phyloP scores from a whole-genome alignment of 2,888 invertebrate species.

The Drosophila anomelani region DNA sequence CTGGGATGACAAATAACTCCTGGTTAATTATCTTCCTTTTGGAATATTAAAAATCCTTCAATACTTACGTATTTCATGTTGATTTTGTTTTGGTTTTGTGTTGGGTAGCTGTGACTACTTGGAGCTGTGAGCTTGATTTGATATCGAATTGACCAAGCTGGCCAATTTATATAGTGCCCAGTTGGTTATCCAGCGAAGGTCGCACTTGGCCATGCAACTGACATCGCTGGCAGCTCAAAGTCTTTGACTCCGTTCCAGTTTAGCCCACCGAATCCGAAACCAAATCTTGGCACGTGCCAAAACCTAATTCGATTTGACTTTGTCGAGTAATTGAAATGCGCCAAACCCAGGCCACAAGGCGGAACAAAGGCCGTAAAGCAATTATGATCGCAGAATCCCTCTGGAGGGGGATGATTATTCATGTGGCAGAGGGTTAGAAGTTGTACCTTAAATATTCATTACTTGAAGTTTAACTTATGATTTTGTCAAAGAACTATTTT shows the following conservation, averaged over 20 bases:
- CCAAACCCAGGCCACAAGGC: slow-evolving; percentile 44
- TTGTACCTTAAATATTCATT: neutral
- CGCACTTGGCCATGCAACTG: slow-evolving; percentile 68
- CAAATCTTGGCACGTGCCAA: slow-evolving; percentile 65
- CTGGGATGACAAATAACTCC: slow-evolving; percentile 37
- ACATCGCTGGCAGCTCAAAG: slow-evolving; percentile 53
- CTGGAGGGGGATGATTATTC: neutral
- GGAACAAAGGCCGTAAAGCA: slow-evolving; percentile 72
- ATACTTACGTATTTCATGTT: slow-evolving; percentile 77
- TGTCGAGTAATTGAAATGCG: slow-evolving; percentile 70
- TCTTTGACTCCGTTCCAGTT: slow-evolving; percentile 52
- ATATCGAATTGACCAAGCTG: slow-evolving; percentile 41
- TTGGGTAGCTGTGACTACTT: slow-evolving; percentile 57
- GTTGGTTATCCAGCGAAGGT: slow-evolving; percentile 53
- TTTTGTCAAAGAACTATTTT: neutral
- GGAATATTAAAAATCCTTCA: neutral
- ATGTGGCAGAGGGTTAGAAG: neutral
- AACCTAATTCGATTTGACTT: slow-evolving; percentile 66
- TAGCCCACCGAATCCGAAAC: slow-evolving; percentile 43
- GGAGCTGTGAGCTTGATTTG: slow-evolving; percentile 68
- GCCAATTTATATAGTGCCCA: slow-evolving; percentile 55
- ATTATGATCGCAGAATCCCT: slow-evolving; percentile 58
- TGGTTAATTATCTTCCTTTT: neutral
- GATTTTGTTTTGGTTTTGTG: slow-evolving; percentile 37
- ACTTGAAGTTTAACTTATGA: neutral